Base-by-base conservation (phyloP, 2,113 vertebrate species). In the Channa argus region DNA sequence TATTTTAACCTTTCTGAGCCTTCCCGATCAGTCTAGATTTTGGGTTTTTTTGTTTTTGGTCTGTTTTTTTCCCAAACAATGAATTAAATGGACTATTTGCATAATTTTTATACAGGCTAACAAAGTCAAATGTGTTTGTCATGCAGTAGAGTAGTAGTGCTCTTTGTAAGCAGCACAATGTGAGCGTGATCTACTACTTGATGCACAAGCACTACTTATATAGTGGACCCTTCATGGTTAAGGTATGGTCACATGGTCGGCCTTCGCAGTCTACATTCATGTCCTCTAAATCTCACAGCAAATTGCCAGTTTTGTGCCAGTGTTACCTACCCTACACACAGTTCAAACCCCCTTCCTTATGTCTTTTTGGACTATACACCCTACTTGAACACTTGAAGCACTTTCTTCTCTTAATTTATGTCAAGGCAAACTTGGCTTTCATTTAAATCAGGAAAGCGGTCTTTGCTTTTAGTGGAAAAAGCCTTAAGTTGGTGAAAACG, bases 371-470 rank as follows among this genome's bases (percentile, higher is more conserved):
- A 92, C 94, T 94, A 87, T 85, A 74, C 92, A 93, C 89, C 94
- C 92, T 95, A 98, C 97, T 97, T 98, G 97, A 99, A 97, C 95
- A 97, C 97, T 96, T 90, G 87, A 24, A 96, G 98, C 97, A 99
- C 97, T 99, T 99, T 91, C 96, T 95, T 96, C 84, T 79, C 74
- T 88, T 94, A 89, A 91, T 88, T 93, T 93, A 92, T 90, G 84
- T 83, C 13, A 47, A 36, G 77, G 82, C 75, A 71, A 85, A 77
- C 55, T 67, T 89, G 73, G 83, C 86, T 86, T 79, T 88, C 77
- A 85, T 86, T 90, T 80, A 69, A 85, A 90, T 91, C 90, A 91
- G 90, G 88, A 93, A 74, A 74, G 62, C 47, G 14, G 10, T 77
- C 84, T 84, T 78, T 88, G 66, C 74, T 75, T 68, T 70, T 70